Percentiles rank a stretch among this genome's conserved stretches.
Evolutionary conservation across 2,888 invertebrate genomes (phyloP).

Genomic region (Lepidocyrtoides sp.): DNA sequence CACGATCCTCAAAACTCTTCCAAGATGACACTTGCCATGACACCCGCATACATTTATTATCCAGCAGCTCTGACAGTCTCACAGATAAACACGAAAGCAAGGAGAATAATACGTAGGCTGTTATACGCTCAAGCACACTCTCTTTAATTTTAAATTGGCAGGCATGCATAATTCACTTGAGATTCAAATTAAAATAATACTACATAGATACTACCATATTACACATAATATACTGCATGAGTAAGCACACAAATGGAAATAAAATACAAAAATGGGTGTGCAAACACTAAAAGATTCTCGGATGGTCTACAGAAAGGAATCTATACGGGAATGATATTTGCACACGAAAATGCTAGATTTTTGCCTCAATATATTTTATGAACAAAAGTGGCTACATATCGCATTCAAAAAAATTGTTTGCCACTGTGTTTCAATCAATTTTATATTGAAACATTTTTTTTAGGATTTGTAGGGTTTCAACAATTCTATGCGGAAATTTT

Average conservation of each 20-base stretch:
- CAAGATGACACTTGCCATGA: constrained; percentile 73
- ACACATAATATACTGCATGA: too few species aligned
- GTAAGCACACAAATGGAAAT: too few species aligned
- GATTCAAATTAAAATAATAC: neutral
- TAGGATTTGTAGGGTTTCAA: neutral
- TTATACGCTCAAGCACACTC: neutral
- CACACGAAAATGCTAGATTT: neutral
- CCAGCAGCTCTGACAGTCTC: neutral
- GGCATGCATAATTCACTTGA: constrained; percentile 65
- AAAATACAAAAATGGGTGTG: too few species aligned
- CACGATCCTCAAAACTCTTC: constrained; percentile 60
- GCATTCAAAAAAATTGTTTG: neutral
- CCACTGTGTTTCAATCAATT: neutral
- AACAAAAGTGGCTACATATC: too few species aligned
- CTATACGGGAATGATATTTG: neutral
- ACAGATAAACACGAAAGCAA: neutral
- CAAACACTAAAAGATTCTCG: neutral
- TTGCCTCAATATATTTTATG: neutral
- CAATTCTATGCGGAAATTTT: neutral
- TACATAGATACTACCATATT: too few species aligned
- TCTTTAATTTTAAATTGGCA: constrained; percentile 73
- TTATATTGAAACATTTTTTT: neutral
- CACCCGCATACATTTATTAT: constrained; percentile 62
- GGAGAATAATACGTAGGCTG: neutral
- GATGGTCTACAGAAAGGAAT: neutral